Conservation (phyloP, 2,113 vertebrate species). For the Gymnarchus niloticus region DNA sequence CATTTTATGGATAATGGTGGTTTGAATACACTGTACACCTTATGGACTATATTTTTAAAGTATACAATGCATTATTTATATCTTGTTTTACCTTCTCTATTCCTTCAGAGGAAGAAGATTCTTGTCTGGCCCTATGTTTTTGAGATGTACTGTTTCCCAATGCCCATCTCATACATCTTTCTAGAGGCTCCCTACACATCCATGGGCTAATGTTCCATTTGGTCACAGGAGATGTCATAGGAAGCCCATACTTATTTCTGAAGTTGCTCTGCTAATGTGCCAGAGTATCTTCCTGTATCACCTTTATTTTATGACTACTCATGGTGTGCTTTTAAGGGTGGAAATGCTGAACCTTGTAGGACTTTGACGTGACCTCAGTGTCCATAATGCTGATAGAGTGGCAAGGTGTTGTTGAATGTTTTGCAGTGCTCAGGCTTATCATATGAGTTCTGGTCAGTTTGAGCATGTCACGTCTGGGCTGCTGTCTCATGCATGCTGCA, state of each 20-base stretch:
- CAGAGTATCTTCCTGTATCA: constrained; percentile 41
- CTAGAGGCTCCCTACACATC: constrained; percentile 34
- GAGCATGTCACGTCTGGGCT: neutral
- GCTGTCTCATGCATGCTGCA: neutral
- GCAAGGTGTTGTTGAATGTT: neutral
- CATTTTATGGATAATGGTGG: constrained; percentile 17
- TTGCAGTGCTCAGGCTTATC: neutral
- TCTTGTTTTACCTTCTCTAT: constrained; percentile 41
- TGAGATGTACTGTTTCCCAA: constrained; percentile 48
- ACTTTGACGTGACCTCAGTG: constrained; percentile 33
- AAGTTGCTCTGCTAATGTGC: constrained; percentile 28
- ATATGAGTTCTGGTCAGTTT: constrained; percentile 18
- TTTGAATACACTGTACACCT: constrained; percentile 36
- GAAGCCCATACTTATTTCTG: constrained; percentile 42
- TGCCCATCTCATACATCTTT: constrained; percentile 46
- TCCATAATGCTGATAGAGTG: neutral
- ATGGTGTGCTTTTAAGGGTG: constrained; percentile 40
- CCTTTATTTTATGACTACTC: constrained; percentile 49
- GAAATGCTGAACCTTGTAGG: constrained; percentile 40
- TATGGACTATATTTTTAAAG: constrained; percentile 30
- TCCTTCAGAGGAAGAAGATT: constrained; percentile 43
- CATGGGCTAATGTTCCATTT: neutral
- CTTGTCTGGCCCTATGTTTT: constrained; percentile 49
- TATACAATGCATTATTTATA: constrained; percentile 54
- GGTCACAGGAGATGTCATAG: constrained; percentile 34